Base-by-base conservation (phyloP, 2,797 vertebrate genomes). In the Octomys mimax region DNA sequence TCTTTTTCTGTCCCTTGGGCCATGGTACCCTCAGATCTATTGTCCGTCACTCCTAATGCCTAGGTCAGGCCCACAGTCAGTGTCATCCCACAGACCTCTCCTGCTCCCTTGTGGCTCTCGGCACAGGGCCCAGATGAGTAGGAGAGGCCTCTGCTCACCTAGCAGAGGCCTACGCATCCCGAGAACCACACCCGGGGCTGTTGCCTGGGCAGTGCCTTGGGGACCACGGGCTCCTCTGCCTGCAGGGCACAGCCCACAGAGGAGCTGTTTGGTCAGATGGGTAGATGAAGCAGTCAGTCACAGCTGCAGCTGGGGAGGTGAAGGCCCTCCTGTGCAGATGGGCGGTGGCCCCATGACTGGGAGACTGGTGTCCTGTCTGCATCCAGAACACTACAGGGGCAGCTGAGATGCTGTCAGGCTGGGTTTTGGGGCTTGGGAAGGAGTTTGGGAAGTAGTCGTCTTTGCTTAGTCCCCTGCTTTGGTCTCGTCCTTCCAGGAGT, bases 381-480 rank as follows among this genome's bases (percentile, higher is more conserved):
- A 70, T 21, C 68, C 19, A 19, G 64, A 31, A 33, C 31, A 6
- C 31, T 13, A 16, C 64, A 13, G 1, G 39, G 52, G 26, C 61
- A 59, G 28, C 49, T 19, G 64, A 64, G 64, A 36, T 26, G 3
- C 49, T 33, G 31, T 52, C 0, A 1, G 36, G 11, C 21, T 16
- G 39, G 46, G 36, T 57, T 68, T 10, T n/a, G 54, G 46, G 46
- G 12, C 61, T 8, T 24, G 14, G 26, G 16, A 75, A 39, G 71
- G 8, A 14, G 42, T 31, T 33, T 22, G 24, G 24, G 2, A 5
- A 6, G 21, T 36, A 3, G 1, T 22, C 21, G 1, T 36, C 59
- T 36, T 70, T 70, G 54, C 19, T 42, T 11, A 19, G 52, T 16
- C 21, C 13, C 24, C 6, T 0, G 2, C 36, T 28, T 21, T 14